Conservation (phyloP, 2,888 invertebrate genomes). For the Spisula solida region DNA sequence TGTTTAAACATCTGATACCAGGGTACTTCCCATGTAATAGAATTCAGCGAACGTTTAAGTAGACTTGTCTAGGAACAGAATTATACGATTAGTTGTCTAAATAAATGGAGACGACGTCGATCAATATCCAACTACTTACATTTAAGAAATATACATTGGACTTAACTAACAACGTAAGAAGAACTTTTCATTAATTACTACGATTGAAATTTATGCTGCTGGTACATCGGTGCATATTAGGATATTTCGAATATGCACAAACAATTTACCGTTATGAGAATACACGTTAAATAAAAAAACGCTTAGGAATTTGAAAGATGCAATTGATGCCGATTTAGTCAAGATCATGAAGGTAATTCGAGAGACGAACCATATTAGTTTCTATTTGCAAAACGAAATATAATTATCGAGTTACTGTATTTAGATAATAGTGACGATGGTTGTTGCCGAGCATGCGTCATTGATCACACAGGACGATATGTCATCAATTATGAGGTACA, state of each 20-base stretch:
- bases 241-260: too few species aligned
- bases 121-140: not conserved
- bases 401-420: not conserved
- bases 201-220: too few species aligned
- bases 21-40: slow-evolving; percentile 25
- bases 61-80: slow-evolving; percentile 31
- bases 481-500: slow-evolving; percentile 3
- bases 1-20: not conserved
- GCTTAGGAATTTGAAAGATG: too few species aligned
- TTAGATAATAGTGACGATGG: not conserved
- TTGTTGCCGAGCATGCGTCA: not conserved
- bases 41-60: slow-evolving; percentile 33
- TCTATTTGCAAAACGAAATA: not conserved
- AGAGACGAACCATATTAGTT: too few species aligned
- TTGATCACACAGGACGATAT: too few species aligned
- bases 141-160: not conserved
- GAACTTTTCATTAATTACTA: too few species aligned
- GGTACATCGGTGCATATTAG: too few species aligned
- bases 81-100: slow-evolving; percentile 25
- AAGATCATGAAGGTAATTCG: too few species aligned
- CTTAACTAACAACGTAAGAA: too few species aligned
- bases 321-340: too few species aligned
- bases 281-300: too few species aligned
- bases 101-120: slow-evolving; percentile 17
- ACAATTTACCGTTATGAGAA: too few species aligned